These are phyloP conservation scores for Macquaria australasica DNA, from an alignment of 2,113 vertebrate genomes.

Conservation along the genomic window DNA sequence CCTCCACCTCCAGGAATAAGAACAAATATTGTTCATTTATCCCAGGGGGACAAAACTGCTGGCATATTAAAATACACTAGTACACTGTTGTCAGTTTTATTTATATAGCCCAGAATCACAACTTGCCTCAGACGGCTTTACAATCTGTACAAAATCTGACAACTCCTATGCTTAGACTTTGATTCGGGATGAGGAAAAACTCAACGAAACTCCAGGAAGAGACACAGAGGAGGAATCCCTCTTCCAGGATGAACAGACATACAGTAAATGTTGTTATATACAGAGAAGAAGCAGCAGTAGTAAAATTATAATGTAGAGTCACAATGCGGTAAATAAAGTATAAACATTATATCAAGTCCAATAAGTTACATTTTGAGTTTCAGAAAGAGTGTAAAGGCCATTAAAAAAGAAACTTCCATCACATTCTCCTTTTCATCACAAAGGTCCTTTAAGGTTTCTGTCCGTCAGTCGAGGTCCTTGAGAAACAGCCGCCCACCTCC, in stretches of 20 bases:
- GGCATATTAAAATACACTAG: not conserved
- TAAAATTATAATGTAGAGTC: not conserved
- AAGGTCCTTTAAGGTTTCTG: not conserved
- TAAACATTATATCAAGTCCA: not conserved
- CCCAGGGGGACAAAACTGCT: not conserved
- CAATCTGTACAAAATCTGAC: not conserved
- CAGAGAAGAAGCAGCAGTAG: not conserved
- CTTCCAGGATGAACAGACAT: not conserved
- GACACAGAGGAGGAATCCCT: not conserved
- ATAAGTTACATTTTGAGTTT: not conserved
- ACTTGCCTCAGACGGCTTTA: not conserved
- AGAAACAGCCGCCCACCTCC: conserved; percentile 89
- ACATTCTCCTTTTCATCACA: conserved; percentile 4
- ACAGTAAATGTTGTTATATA: too few species aligned
- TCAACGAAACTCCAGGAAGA: not conserved
- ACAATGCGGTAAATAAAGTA: not conserved
- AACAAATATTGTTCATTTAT: not conserved
- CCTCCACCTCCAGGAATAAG: not conserved
- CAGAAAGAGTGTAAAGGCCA: not conserved
- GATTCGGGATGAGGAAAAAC: not conserved
- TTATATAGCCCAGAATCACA: not conserved
- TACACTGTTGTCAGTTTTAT: not conserved
- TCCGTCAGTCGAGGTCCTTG: conserved; percentile 51
- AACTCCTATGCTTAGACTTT: not conserved
- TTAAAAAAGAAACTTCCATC: not conserved